These are phyloP conservation scores for Corythornis madagascariensis DNA, from an alignment of 2,113 vertebrate genomes.

Conservation along the genomic window DNA sequence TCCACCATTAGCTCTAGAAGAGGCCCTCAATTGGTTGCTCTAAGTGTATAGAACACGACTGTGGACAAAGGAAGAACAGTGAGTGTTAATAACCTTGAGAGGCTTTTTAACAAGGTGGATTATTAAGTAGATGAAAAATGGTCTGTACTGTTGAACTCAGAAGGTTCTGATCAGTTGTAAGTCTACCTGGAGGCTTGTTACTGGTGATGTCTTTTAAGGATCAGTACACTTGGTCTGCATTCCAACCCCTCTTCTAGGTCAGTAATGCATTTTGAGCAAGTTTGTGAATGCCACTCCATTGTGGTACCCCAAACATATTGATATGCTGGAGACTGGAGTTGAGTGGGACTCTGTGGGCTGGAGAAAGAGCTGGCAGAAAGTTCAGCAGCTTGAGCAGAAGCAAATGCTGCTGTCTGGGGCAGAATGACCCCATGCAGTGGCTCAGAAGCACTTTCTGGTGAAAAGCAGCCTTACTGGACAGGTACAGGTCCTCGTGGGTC, in stretches of 20 bases:
- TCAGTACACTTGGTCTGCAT: background rate
- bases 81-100: background rate
- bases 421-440: background rate
- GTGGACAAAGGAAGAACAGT: background rate
- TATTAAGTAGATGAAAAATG: background rate
- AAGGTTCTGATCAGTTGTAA: background rate
- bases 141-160: background rate
- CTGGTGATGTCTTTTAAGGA: background rate
- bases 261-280: background rate
- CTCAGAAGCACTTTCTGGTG: background rate
- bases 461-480: background rate
- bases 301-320: background rate
- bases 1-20: background rate
- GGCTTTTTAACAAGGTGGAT: background rate
- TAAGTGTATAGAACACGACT: background rate
- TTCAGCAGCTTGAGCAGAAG: background rate
- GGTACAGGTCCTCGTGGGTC: background rate
- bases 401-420: accelerated
- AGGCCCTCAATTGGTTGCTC: background rate
- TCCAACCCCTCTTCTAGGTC: background rate
- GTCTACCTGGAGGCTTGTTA: background rate
- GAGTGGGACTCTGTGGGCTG: background rate
- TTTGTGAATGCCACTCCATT: background rate
- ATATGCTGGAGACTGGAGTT: background rate
- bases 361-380: background rate